Evolutionary conservation across 92 coral and sea anemone species (phyloP).

Genomic region (Parazoanthus swiftii): DNA sequence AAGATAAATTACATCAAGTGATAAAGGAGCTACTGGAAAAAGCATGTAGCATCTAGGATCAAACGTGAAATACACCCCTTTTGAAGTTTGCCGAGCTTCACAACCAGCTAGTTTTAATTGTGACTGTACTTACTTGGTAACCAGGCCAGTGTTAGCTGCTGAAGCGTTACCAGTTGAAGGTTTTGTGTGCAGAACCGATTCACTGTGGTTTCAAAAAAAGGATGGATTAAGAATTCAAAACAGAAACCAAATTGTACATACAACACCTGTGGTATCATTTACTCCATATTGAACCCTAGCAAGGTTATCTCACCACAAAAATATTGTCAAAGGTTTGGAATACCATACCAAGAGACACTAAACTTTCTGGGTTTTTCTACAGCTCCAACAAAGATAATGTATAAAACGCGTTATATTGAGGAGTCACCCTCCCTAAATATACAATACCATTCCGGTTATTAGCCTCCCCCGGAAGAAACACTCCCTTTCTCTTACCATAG

Average conservation of each 20-base stretch:
- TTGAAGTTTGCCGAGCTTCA: no score
- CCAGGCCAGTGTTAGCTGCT: constrained; percentile 11
- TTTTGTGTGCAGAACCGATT: constrained; percentile 19
- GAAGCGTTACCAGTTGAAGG: constrained; percentile 23
- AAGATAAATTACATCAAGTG: no score
- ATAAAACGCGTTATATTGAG: no score
- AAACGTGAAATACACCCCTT: no score
- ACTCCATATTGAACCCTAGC: background rate
- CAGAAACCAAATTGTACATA: background rate
- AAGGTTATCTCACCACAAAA: background rate
- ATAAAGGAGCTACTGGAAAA: no score
- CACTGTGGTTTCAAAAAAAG: constrained; percentile 2
- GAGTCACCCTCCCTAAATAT: no score
- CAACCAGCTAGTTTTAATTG: background rate
- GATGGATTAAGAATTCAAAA: background rate
- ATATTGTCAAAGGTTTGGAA: background rate
- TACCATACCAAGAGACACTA: background rate
- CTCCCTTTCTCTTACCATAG: no score
- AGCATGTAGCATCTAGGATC: background rate
- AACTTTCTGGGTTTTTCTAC: background rate
- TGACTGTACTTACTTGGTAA: constrained; percentile 28
- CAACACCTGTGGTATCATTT: no score
- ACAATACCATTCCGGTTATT: no score
- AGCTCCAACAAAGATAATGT: background rate
- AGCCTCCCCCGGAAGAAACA: no score